These are phyloP conservation scores for Callimorpha dominula DNA, from an alignment of 2,888 invertebrate genomes.

Conservation along the genomic window DNA sequence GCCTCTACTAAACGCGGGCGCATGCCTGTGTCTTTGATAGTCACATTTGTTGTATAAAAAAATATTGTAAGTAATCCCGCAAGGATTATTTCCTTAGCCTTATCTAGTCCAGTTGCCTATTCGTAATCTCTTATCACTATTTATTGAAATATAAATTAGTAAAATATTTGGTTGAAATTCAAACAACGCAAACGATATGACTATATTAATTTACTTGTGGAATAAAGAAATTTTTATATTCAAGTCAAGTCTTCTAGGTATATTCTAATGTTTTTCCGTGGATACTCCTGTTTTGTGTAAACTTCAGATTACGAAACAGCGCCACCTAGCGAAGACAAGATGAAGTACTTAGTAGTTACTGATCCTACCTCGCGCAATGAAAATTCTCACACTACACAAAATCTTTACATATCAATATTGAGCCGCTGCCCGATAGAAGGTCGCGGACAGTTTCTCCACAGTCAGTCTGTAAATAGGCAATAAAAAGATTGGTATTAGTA, in stretches of 20 bases:
- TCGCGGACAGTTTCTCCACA: background rate
- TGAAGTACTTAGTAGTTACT: too few relatives aligned
- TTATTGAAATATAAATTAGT: background rate
- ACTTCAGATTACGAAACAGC: too few relatives aligned
- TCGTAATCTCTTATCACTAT: background rate
- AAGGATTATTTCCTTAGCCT: background rate
- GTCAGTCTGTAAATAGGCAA: conserved; percentile 4
- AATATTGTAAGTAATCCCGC: background rate
- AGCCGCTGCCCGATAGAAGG: too few relatives aligned
- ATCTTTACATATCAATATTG: too few relatives aligned
- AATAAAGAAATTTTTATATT: background rate
- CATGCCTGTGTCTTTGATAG: too few relatives aligned
- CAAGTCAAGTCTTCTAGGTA: background rate
- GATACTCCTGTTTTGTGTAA: too few relatives aligned
- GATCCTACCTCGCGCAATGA: too few relatives aligned
- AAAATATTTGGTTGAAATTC: conserved; percentile 9
- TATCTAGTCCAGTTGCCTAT: background rate
- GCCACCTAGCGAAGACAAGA: too few relatives aligned
- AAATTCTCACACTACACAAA: too few relatives aligned
- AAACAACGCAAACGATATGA: background rate
- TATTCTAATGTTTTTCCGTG: too few relatives aligned
- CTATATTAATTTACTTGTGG: background rate
- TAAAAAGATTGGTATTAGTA: conserved; percentile 18
- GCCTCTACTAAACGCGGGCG: too few relatives aligned
- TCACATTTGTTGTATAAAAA: too few relatives aligned